Conservation (phyloP, 2,888 invertebrate species). For the Macrosoma leucophasiata region DNA sequence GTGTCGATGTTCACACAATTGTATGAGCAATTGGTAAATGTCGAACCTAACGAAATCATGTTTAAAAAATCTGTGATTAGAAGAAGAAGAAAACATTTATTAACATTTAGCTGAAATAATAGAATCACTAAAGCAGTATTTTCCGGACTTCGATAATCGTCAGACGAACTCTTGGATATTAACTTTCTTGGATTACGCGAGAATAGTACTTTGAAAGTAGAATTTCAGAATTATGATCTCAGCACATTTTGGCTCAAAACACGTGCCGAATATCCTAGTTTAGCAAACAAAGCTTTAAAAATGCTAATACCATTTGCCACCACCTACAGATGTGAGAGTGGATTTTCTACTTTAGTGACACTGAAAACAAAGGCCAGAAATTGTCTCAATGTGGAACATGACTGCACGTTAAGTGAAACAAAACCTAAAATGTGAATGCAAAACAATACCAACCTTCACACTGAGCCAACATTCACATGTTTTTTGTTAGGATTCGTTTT, state of each 20-base stretch:
- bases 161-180: constrained; percentile 21
- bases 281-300: constrained; percentile 26
- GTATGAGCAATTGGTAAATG: too few species aligned
- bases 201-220: constrained; percentile 13
- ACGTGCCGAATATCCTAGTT: constrained; percentile 23
- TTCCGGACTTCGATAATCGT: constrained; percentile 24
- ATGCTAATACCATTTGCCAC: constrained; percentile 23
- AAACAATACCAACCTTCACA: constrained; percentile 20
- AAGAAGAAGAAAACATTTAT: too few species aligned
- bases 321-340: constrained; percentile 22
- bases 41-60: constrained; percentile 21
- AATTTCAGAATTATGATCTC: constrained; percentile 22
- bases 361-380: constrained; percentile 20
- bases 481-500: neutral
- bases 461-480: constrained; percentile 1
- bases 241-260: constrained; percentile 23
- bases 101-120: constrained; percentile 24
- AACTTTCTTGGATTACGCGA: constrained; percentile 12
- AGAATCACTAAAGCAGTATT: constrained; percentile 25
- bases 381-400: constrained; percentile 20
- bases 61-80: constrained; percentile 25
- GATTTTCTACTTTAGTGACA: constrained; percentile 21
- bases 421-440: constrained; percentile 17
- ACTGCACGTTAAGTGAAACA: constrained; percentile 16
- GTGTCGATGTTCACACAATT: constrained; percentile 27